phyloP scores from a whole-genome alignment of 1,140 invertebrate species.

The Parapsyche elsis region DNA sequence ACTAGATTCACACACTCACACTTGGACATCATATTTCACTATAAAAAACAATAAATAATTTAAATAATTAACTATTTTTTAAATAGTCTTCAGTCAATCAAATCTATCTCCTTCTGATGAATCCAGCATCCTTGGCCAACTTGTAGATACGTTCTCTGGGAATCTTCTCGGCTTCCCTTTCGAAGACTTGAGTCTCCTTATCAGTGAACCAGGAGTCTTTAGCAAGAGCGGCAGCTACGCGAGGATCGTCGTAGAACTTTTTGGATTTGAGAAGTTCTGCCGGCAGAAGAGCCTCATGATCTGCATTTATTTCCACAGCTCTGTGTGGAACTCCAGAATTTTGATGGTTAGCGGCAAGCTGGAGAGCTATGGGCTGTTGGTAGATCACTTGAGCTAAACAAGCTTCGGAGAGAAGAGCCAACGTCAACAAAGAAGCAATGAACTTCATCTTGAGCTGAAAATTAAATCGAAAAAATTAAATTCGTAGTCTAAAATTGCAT shows the following conservation, averaged over 20 bases:
- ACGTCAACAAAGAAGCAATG: conserved; percentile 28
- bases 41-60: neutral
- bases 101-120: conserved; percentile 58
- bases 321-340: conserved; percentile 59
- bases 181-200: conserved; percentile 78
- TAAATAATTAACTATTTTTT: conserved; percentile 11
- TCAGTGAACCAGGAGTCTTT: conserved; percentile 79
- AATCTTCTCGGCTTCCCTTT: conserved; percentile 83
- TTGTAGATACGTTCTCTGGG: conserved; percentile 78
- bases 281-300: conserved; percentile 63
- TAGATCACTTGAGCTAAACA: conserved; percentile 41
- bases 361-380: conserved; percentile 50
- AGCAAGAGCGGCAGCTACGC: conserved; percentile 75
- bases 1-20: no score
- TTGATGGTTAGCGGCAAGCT: conserved; percentile 43
- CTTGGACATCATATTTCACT: no score
- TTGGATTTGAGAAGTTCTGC: conserved; percentile 72
- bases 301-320: conserved; percentile 64
- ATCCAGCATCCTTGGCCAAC: conserved; percentile 77
- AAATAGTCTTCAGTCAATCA: neutral
- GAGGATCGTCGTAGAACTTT: conserved; percentile 80
- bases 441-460: conserved; percentile 50
- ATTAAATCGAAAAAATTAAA: neutral
- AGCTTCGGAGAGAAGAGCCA: conserved; percentile 28
- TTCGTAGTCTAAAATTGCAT: neutral